A percentile compares a stretch with the other conserved stretches of the same genome.
Conservation (phyloP, 2,113 vertebrate species). For the Atractosteus spatula region DNA sequence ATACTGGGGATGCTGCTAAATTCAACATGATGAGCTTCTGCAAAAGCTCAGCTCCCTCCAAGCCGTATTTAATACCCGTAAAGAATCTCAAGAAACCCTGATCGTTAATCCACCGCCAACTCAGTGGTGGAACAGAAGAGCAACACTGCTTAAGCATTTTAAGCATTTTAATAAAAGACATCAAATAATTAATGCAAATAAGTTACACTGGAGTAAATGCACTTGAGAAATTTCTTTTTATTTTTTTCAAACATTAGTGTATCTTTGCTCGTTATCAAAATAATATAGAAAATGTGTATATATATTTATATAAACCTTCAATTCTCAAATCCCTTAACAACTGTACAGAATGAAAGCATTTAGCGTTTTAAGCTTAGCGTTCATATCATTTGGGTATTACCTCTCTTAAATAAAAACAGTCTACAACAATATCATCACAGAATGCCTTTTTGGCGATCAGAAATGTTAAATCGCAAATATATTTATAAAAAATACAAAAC, state of each 20-base stretch:
- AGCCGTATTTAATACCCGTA: too few relatives aligned
- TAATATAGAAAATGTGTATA: slow-evolving; percentile 70
- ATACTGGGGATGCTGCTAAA: too few relatives aligned
- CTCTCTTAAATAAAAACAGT: slow-evolving; percentile 30
- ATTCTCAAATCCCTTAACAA: slow-evolving; percentile 52
- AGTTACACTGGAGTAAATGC: slow-evolving; percentile 73
- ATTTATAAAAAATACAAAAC: slow-evolving; percentile 55
- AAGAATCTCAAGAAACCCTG: too few relatives aligned
- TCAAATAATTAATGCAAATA: slow-evolving; percentile 65
- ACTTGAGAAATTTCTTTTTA: slow-evolving; percentile 48
- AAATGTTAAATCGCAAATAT: slow-evolving; percentile 42
- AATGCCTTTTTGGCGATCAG: slow-evolving; percentile 11
- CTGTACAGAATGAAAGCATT: slow-evolving; percentile 43
- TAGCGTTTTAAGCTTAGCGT: slow-evolving; percentile 34
- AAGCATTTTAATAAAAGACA: slow-evolving; percentile 63
- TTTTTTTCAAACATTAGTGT: slow-evolving; percentile 61
- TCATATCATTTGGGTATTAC: slow-evolving; percentile 25
- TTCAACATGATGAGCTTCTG: too few relatives aligned
- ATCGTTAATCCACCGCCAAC: too few relatives aligned
- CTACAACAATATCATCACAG: slow-evolving; percentile 29
- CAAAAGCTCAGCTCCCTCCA: too few relatives aligned
- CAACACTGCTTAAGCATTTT: too few relatives aligned
- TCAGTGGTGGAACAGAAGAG: too few relatives aligned
- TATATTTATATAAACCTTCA: slow-evolving; percentile 36
- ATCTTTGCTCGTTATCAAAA: slow-evolving; percentile 67